These are phyloP conservation scores for Macrostomum lignano DNA, from an alignment of 1,140 invertebrate genomes.

Conservation along the genomic window DNA sequence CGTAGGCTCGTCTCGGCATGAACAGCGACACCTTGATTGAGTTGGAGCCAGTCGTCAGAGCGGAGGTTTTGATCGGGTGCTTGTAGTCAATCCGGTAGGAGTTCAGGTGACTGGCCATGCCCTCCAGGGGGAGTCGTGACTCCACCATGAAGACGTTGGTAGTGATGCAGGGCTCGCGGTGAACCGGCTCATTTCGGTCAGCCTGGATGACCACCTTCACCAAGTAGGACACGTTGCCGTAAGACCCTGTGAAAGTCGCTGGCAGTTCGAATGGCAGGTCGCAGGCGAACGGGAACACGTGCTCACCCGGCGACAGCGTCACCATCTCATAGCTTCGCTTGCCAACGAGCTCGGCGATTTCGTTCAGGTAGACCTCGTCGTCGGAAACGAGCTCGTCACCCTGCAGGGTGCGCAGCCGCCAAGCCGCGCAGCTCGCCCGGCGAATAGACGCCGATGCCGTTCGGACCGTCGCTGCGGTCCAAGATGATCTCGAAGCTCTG, in stretches of 20 bases:
- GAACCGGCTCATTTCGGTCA: constrained; percentile 11
- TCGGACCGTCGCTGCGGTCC: not conserved
- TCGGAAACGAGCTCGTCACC: constrained; percentile 10
- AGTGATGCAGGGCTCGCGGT: constrained; percentile 13
- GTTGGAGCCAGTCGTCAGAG: no score
- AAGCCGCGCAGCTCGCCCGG: constrained; percentile 17
- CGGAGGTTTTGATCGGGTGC: no score
- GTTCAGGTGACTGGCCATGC: no score
- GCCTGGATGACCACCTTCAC: constrained; percentile 15
- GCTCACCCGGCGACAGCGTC: constrained; percentile 10
- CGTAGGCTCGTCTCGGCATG: no score
- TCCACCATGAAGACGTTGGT: constrained; percentile 22
- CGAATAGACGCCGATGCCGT: constrained; percentile 10
- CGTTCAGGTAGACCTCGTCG: constrained; percentile 18
- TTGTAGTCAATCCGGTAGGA: no score
- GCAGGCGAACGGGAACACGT: constrained; percentile 19
- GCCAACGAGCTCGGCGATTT: constrained; percentile 9
- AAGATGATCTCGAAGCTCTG: not conserved
- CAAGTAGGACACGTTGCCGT: constrained; percentile 24
- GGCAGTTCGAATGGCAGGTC: constrained; percentile 17
- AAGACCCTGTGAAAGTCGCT: constrained; percentile 25
- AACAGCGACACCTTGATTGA: no score
- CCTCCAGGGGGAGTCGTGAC: no score
- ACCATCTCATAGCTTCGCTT: constrained; percentile 7
- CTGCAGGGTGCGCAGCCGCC: constrained; percentile 12